phyloP scores from a whole-genome alignment of 2,113 vertebrate species.

The Oreochromis spilurus region DNA sequence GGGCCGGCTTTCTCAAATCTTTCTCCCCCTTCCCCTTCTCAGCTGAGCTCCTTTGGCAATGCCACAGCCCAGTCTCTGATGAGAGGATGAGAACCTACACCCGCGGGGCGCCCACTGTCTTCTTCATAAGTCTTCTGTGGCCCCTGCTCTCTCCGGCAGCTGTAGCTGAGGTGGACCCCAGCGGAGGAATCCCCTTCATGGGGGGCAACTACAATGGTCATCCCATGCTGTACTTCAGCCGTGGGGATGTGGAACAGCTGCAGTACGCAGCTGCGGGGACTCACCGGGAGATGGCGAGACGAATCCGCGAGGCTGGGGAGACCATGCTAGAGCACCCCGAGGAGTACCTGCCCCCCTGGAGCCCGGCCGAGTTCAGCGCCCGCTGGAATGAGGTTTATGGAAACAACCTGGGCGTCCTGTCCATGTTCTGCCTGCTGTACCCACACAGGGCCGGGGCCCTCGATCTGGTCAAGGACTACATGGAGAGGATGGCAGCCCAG shows the following conservation, averaged over 20 bases:
- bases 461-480: slow-evolving; percentile 88
- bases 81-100: slow-evolving; percentile 95
- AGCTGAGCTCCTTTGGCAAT: slow-evolving; percentile 76
- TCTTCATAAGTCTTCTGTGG: slow-evolving; percentile 88
- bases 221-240: slow-evolving; percentile 93
- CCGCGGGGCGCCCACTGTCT: slow-evolving; percentile 92
- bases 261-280: slow-evolving; percentile 75
- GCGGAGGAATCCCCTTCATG: slow-evolving; percentile 82
- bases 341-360: slow-evolving; percentile 94
- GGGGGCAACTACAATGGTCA: slow-evolving; percentile 92
- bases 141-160: slow-evolving; percentile 61
- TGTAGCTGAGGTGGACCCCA: slow-evolving; percentile 66
- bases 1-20: slow-evolving; percentile 36
- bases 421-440: slow-evolving; percentile 94
- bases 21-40: slow-evolving; percentile 23
- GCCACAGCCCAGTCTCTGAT: slow-evolving; percentile 82
- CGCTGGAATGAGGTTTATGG: slow-evolving; percentile 98
- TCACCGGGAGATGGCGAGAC: slow-evolving; percentile 78
- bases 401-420: slow-evolving; percentile 92
- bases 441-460: slow-evolving; percentile 88
- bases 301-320: slow-evolving; percentile 82
- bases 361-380: slow-evolving; percentile 85
- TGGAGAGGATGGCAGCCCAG: slow-evolving; percentile 99
- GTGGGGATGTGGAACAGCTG: slow-evolving; percentile 78
- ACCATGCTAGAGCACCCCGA: slow-evolving; percentile 85